Evolutionary conservation across 2,113 vertebrate genomes (phyloP).

Genomic region (Leucopternis melanops): DNA sequence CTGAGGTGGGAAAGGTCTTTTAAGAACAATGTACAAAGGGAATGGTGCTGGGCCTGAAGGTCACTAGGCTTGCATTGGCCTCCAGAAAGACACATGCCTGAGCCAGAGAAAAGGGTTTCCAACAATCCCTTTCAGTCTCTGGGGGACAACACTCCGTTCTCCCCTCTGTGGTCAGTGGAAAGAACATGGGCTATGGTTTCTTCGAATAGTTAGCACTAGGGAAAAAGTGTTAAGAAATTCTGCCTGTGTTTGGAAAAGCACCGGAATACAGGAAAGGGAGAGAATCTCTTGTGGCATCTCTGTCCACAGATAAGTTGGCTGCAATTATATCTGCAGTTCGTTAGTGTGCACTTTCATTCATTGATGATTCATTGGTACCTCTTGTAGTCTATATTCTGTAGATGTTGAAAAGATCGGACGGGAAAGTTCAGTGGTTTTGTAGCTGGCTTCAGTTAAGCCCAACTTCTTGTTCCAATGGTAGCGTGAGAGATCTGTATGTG

Average conservation of each 20-base stretch:
- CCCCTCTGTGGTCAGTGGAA: neutral
- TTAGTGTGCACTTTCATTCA: neutral
- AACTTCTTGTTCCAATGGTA: neutral
- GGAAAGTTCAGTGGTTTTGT: neutral
- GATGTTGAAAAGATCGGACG: neutral
- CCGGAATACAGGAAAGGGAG: neutral
- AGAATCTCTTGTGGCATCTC: neutral
- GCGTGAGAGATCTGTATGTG: neutral
- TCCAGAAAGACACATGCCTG: neutral
- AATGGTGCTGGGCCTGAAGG: neutral
- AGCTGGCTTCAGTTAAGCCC: neutral
- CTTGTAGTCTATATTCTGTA: neutral
- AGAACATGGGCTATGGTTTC: neutral
- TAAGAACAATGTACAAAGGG: neutral
- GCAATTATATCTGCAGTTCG: neutral
- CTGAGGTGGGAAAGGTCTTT: neutral
- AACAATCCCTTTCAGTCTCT: neutral
- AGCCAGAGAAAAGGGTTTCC: neutral
- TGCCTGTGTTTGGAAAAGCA: neutral
- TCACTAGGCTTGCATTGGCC: neutral
- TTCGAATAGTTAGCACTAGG: neutral
- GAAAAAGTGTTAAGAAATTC: neutral
- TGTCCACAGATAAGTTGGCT: neutral
- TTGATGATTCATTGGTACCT: neutral
- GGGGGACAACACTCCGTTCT: neutral